phyloP scores from a whole-genome alignment of 2,797 vertebrate species.

The Rhynchotus rufescens region DNA sequence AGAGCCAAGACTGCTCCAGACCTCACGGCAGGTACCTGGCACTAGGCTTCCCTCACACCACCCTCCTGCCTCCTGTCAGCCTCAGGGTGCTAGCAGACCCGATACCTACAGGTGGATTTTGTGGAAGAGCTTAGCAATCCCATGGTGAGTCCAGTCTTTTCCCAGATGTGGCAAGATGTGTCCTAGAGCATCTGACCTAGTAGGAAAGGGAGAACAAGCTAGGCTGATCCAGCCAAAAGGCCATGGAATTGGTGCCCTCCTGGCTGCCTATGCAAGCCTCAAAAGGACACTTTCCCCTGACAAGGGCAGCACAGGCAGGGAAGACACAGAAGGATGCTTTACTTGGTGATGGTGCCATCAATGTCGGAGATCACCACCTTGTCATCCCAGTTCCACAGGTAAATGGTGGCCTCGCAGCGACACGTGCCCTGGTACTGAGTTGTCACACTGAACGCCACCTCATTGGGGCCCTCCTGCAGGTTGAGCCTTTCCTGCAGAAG shows the following conservation, averaged over 20 bases:
- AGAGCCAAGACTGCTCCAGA: not conserved
- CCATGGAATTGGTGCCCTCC: fast-evolving
- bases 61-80: not conserved
- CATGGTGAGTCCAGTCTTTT: conserved; percentile 97
- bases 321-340: conserved; percentile 29
- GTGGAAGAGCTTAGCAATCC: conserved; percentile 93
- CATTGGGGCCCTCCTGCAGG: conserved; percentile 90
- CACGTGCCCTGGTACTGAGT: conserved; percentile 97
- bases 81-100: not conserved
- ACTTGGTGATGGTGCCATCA: conserved; percentile 98
- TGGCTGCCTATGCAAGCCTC: not conserved
- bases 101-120: conserved; percentile 92
- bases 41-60: not conserved
- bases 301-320: not conserved
- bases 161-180: conserved; percentile 95
- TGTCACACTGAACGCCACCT: conserved; percentile 93
- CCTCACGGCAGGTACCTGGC: not conserved
- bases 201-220: not conserved
- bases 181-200: conserved; percentile 93
- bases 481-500: conserved; percentile 85
- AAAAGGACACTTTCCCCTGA: not conserved
- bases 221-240: not conserved
- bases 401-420: conserved; percentile 93
- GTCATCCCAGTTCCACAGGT: conserved; percentile 95
- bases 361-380: conserved; percentile 95